Base-by-base conservation (phyloP, 2,113 vertebrate genomes). In the Limanda limanda region DNA sequence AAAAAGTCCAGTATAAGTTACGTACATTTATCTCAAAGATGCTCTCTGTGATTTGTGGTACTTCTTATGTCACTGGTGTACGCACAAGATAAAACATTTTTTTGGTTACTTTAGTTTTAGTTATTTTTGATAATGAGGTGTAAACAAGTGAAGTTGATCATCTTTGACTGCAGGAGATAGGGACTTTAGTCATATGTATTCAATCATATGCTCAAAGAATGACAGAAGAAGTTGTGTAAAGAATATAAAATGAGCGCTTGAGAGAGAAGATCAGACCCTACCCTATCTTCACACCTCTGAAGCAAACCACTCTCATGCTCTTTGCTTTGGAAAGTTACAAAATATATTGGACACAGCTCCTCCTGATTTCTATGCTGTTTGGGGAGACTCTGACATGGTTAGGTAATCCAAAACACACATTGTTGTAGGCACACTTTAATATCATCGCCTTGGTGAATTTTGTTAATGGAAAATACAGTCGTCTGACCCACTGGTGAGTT, bases 401-500 rank as follows among this genome's bases (percentile, higher is more conserved):
- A 37, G 24, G 24, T 17, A 23, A 45, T 57, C 48, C 24, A 48
- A 25, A 15, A 48, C 21, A 47, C 42, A 24, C 31, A 24, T 31
- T 31, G 6, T 7, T 31, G 31, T 7, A 31, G 31, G 31, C 31
- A 31, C 7, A 31, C 31, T 31, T 31, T 31, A 31, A 31, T 65
- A 60, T 25, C 21, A 52, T 58, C 40, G 65, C 25, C 35, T 24
- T 4, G 9, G 17, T 63, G 51, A 69, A 40, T 69, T 42, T n/a
- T 68, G 52, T 27, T 48, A 54, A 59, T 54, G 21, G 67, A 68
- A 55, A 73, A 68, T 56, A 66, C 21, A 64, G 45, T 40, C 14
- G 3, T 65, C 31, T 51, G 31, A 74, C 40, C 45, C 18, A 59
- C 45, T 69, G 24, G 51, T n/a, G 37, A 63, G 45, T 75, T 81